Percentiles rank a stretch among this genome's conserved stretches.
Conservation (phyloP, 2,797 vertebrate species). For the Aulostomus chinensis region DNA sequence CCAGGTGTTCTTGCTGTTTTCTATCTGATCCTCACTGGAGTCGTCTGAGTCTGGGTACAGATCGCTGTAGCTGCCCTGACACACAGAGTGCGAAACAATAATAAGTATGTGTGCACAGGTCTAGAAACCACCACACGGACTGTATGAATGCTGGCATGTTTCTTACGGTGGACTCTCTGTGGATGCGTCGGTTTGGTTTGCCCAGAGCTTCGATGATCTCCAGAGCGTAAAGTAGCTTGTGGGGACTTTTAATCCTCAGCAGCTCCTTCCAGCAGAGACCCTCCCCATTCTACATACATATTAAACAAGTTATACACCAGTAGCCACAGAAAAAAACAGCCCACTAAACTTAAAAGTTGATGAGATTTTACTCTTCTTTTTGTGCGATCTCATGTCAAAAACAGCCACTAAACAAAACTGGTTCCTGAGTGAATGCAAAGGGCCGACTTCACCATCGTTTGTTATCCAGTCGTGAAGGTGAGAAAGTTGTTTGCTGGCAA, state of each 20-base stretch:
- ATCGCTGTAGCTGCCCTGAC: constrained; percentile 96
- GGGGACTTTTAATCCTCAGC: constrained; percentile 94
- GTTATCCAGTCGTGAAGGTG: no score
- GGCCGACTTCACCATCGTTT: no score
- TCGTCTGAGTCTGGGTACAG: constrained; percentile 98
- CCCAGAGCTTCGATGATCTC: constrained; percentile 98
- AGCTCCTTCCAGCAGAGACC: constrained; percentile 96
- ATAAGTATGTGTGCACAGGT: no score
- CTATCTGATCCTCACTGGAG: constrained; percentile 97
- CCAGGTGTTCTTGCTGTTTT: constrained; percentile 99
- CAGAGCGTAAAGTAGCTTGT: constrained; percentile 96
- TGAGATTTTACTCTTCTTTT: no score
- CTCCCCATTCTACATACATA: constrained; percentile 83
- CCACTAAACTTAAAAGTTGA: no score
- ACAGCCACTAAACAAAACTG: no score
- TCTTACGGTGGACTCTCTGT: constrained; percentile 93
- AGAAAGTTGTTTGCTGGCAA: neutral
- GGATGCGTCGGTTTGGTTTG: constrained; percentile 95
- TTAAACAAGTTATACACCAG: no score
- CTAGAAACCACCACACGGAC: no score
- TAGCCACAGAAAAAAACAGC: no score
- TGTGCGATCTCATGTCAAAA: no score
- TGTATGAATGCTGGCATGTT: neutral
- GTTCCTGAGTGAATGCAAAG: no score
- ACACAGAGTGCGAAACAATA: no score